Evolutionary conservation across 2,113 vertebrate genomes (phyloP), one percentile per base, ranked within the genome.

Genomic region (Globicephala melas): DNA sequence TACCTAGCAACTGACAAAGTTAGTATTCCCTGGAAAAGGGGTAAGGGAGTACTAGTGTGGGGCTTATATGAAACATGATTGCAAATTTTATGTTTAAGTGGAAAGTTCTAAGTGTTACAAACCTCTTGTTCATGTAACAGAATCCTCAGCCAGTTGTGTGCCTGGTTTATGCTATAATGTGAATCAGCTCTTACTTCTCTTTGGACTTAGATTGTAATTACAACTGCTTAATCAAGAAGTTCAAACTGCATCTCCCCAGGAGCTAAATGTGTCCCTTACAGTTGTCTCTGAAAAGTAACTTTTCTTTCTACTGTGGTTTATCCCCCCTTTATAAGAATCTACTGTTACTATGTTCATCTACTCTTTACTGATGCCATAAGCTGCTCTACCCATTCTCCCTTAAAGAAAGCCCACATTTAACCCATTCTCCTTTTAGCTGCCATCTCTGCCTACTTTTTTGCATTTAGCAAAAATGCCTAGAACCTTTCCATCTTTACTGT

Each of bases 291-390:
- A 58, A 74, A 47, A 67, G 25, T 33, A 33, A 65, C 50, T 60
- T 2, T 80, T 70, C 36, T 41, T 55, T 38, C 74, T 41, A 8
- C 82, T n/a, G 74, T 70, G 25, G 41, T 21, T 14, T 62, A 25
- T 15, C 3, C 14, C 2, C 26, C 2, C 9, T 70, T 44, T 26
- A 11, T 25, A 17, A 41, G 47, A 41, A 17, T 50, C 33, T 50
- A 1, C 21, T 12, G 26, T 67, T 28, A 38, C 63, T 44, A 0
- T 36, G 15, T 38, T n/a, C 41, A 7, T 14, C 3, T 1, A 11
- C 50, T 31, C 6, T 36, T 74, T 55, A 14, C 11, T 15, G 25
- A 71, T 53, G 8, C 12, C 28, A 0, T 13, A 53, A 67, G 18
- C 38, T 58, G 9, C 23, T n/a, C 33, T n/a, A 25, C 74, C n/a